A percentile compares a stretch with the other conserved stretches of the same genome.
phyloP scores from a whole-genome alignment of 2,113 vertebrate species.

The Poeciliopsis turrubarensis region DNA sequence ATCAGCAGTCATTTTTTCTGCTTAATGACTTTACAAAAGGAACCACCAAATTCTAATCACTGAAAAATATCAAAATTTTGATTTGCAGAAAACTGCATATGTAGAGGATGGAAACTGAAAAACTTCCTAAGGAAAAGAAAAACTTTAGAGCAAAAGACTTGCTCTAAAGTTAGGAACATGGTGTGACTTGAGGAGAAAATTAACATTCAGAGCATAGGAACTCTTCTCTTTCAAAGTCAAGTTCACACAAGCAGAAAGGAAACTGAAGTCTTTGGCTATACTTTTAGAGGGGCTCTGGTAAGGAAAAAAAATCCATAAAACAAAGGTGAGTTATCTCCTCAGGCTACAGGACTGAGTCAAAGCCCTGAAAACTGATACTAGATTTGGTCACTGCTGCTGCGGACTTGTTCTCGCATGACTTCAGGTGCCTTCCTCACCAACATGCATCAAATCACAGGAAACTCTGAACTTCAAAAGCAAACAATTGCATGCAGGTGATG shows the following conservation, averaged over 20 bases:
- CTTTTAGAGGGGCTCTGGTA: slow-evolving; percentile 49
- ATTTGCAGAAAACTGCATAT: slow-evolving; percentile 22
- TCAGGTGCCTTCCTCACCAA: slow-evolving; percentile 42
- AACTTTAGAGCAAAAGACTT: slow-evolving; percentile 3
- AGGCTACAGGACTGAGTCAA: slow-evolving; percentile 52
- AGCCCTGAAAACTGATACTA: slow-evolving; percentile 55
- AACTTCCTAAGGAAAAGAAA: slow-evolving; percentile 32
- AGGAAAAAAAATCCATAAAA: slow-evolving; percentile 57
- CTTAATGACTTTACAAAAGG: too few species aligned
- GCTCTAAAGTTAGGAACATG: slow-evolving; percentile 29
- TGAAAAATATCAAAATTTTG: slow-evolving; percentile 14
- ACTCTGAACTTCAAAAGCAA: slow-evolving; percentile 4
- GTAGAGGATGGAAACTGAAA: slow-evolving; percentile 3
- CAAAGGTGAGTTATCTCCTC: slow-evolving; percentile 57
- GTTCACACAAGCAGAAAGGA: slow-evolving; percentile 61
- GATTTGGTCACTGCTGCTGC: slow-evolving; percentile 48
- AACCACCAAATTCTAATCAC: neutral
- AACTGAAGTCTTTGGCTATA: slow-evolving; percentile 37
- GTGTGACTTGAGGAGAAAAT: slow-evolving; percentile 53
- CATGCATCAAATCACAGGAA: slow-evolving; percentile 34
- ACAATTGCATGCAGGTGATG: slow-evolving; percentile 1
- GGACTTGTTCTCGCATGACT: slow-evolving; percentile 48
- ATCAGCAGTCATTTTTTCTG: too few species aligned
- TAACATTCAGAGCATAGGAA: slow-evolving; percentile 50
- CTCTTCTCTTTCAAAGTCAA: slow-evolving; percentile 65